Evolutionary conservation across 2,888 invertebrate species (phyloP), one percentile per base, ranked within the genome.

Genomic region (Portevinia maculata): DNA sequence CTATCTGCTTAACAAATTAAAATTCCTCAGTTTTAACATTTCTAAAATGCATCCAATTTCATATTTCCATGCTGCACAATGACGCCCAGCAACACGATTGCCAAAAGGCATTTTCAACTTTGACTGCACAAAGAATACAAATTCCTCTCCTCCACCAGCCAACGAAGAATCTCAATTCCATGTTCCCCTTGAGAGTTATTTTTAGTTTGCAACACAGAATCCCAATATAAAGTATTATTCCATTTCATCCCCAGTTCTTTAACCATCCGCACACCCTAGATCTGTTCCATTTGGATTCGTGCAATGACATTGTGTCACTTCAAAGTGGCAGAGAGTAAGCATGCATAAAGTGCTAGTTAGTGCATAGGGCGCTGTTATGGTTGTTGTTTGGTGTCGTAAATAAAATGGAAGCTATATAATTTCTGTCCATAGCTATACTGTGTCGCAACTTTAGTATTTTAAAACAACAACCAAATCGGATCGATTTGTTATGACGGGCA

Each of bases 261-360:
- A 24, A 24, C 3, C 24, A 53, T 30, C 39, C 65, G 65, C 48
- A 78, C 71, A 78, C 62, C 62, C 57, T 28, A 57, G 71, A 44
- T 46, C 11, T 34, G 15, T 62, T 65, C 13, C 21, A 17, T 15
- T 19, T 53, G 37, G 48, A 67, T 53, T 62, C 74, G 74, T 67
- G 67, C 79, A 79, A 67, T 79, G 74, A 79, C 79, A 79, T 74
- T 67, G 48, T 79, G 74, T 74, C 79, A 74, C 74, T 74, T 73
- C 48, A 67, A 28, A 67, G 74, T 79, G 73, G 59, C 67, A 67
- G 67, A 32, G 67, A 48, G 67, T 60, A 79, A 60, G 55, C 60
- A 79, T 39, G 59, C 59, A 67, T 44, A 44, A 19, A 46, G 37
- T 75, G 60, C 46, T 34, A 34, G 32, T 52, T 41, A 53, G 44